Base-by-base conservation (phyloP, 2,797 vertebrate species). In the Bufotes viridis region DNA sequence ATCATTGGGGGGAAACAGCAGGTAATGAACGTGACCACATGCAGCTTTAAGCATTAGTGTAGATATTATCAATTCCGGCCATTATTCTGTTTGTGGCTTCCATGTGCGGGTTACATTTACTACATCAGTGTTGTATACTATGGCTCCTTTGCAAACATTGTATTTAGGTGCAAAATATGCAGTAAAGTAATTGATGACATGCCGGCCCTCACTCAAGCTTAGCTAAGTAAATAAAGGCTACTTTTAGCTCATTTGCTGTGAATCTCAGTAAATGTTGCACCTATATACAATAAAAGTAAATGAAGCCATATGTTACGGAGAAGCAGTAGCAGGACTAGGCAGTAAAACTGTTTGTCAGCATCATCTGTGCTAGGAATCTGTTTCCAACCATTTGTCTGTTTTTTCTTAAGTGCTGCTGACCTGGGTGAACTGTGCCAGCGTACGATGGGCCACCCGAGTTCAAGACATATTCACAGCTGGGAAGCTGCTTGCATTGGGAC, bases 401-500 rank as follows among this genome's bases (percentile, higher is more conserved):
- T 20, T 60, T 18, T 58, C 6, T 55, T 88, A 57, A 96, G 96
- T 96, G 92, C 92, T 98, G 83, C 95, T 98, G 91, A 98, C 97
- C 0, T 98, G 97, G 97, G 95, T 98, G 93, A 98, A 98, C 93
- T 98, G 97, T 91, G 92, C 95, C 91, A 98, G 97, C 0, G 97
- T 98, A 84, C 94, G 97, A 61, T 98, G 97, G 97, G 97, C 97
- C 65, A 98, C 97, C 34, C 94, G 96, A 0, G 97, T 98, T 67
- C 97, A 98, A 94, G 97, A 98, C 90, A 83, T 98, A 14, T 98
- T 98, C 92, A 98, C 97, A 0, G 97, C 97, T 1, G 97, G 97
- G 49, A 98, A 98, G 91, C 95, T 98, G 87, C 94, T 98, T 88
- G 97, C 97, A 12, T 94, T 98, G 78, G 96, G 90, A 51, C 96